Percentiles rank a stretch among this genome's conserved stretches.
Conservation (phyloP, 2,888 invertebrate genomes). For the Mythimna impura region DNA sequence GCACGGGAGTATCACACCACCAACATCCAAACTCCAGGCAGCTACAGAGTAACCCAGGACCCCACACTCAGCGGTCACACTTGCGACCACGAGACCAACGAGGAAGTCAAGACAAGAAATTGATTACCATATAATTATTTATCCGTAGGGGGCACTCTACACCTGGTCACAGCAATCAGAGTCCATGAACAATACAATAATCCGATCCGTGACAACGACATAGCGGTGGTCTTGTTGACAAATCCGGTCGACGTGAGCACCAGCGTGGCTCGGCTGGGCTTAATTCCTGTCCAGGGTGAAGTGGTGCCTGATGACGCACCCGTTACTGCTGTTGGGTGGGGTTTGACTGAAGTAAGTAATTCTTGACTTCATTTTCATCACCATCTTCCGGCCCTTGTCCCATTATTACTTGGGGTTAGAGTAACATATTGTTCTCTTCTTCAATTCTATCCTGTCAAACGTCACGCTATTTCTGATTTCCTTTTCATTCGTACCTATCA, state of each 20-base stretch:
- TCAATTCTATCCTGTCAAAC: too few relatives aligned
- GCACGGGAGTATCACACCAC: too few relatives aligned
- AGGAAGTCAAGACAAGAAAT: too few relatives aligned
- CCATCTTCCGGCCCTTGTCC: neutral
- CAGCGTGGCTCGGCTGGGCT: conserved; percentile 56
- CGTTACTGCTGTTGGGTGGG: conserved; percentile 81
- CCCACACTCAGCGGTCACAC: too few relatives aligned
- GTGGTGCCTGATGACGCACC: conserved; percentile 69
- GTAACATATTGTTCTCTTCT: too few relatives aligned
- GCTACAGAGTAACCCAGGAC: too few relatives aligned
- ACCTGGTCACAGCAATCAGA: conserved; percentile 68
- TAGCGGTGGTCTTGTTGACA: conserved; percentile 75
- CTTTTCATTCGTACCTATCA: too few relatives aligned
- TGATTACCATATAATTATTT: conserved; percentile 10
- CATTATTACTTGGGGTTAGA: neutral
- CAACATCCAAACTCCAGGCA: too few relatives aligned
- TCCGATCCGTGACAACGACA: conserved; percentile 73
- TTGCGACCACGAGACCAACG: too few relatives aligned
- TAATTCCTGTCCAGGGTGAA: conserved; percentile 68
- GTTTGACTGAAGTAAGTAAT: conserved; percentile 74
- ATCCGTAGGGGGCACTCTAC: conserved; percentile 73
- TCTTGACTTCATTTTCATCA: neutral
- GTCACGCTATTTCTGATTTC: too few relatives aligned
- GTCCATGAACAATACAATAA: conserved; percentile 77
- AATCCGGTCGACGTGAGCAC: conserved; percentile 59